Conservation (phyloP, 2,797 vertebrate genomes). For the Trachurus trachurus region DNA sequence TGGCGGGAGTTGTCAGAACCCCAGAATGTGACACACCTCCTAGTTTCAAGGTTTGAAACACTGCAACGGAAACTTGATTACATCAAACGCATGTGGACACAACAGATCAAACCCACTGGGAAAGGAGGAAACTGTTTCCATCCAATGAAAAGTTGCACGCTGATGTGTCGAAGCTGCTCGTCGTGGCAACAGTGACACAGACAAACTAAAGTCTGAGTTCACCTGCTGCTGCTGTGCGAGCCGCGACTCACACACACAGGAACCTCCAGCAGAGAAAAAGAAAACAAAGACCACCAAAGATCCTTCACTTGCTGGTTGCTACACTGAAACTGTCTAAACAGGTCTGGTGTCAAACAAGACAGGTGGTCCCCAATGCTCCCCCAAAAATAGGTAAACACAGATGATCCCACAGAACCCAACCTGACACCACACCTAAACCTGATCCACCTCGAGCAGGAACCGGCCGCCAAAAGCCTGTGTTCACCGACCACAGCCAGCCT, state of each 20-base stretch:
- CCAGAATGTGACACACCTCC: background rate
- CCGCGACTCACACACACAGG: slow-evolving; percentile 40
- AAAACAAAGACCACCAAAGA: slow-evolving; percentile 77
- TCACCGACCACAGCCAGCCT: slow-evolving; percentile 17
- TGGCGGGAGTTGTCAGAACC: background rate
- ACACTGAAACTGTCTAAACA: slow-evolving; percentile 54
- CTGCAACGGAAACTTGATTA: background rate
- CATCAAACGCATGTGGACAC: background rate
- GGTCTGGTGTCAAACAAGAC: slow-evolving; percentile 58
- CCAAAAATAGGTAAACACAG: slow-evolving; percentile 59
- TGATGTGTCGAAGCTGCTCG: slow-evolving; percentile 6
- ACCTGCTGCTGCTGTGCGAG: slow-evolving; percentile 14
- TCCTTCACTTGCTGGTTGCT: slow-evolving; percentile 35
- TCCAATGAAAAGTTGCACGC: background rate
- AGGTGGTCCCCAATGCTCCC: slow-evolving; percentile 66
- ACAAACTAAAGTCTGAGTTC: slow-evolving; percentile 5
- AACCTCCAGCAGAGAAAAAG: slow-evolving; percentile 53
- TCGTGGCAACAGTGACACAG: background rate
- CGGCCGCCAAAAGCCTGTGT: background rate
- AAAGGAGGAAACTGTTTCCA: background rate
- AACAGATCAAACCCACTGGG: background rate
- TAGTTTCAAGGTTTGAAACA: too few relatives aligned
- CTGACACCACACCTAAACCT: slow-evolving; percentile 43
- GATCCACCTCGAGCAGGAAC: slow-evolving; percentile 55
- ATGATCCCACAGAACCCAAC: slow-evolving; percentile 61